Percentiles rank a stretch among this genome's conserved stretches.
These are phyloP conservation scores for Melinaea marsaeus DNA, from an alignment of 2,888 invertebrate genomes.

Conservation along the genomic window DNA sequence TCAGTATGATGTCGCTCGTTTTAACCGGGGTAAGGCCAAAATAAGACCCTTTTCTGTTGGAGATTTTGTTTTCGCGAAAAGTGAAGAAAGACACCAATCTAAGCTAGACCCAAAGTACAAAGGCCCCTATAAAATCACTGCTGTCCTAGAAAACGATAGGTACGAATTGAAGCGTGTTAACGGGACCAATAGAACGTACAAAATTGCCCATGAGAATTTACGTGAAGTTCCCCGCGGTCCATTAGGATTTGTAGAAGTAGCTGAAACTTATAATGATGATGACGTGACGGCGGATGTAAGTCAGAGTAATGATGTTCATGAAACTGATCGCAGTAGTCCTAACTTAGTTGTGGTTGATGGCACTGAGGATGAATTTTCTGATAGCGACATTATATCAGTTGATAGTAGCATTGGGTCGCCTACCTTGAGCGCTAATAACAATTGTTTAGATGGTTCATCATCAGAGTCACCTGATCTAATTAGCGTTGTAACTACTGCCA, in stretches of 20 bases:
- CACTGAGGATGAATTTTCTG: background rate
- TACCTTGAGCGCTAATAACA: no score
- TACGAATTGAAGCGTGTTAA: constrained; percentile 22
- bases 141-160: constrained; percentile 21
- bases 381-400: constrained; percentile 1
- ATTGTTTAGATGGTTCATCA: no score
- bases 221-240: constrained; percentile 22
- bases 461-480: constrained; percentile 1
- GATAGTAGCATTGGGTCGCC: no score
- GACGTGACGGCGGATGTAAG: constrained; percentile 4
- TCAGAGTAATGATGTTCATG: background rate
- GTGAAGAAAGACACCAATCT: constrained; percentile 30
- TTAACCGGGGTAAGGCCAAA: no score
- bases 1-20: no score
- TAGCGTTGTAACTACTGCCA: no score
- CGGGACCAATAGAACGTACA: constrained; percentile 26
- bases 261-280: constrained; percentile 1
- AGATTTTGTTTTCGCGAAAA: constrained; percentile 31
- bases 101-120: constrained; percentile 29
- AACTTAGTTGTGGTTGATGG: background rate
- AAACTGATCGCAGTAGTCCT: background rate
- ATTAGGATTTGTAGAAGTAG: no score
- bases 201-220: constrained; percentile 28
- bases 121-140: constrained; percentile 19
- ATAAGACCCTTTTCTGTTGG: constrained; percentile 8